phyloP scores from a whole-genome alignment of 2,113 vertebrate species.

The Mesembrinibis cayennensis region DNA sequence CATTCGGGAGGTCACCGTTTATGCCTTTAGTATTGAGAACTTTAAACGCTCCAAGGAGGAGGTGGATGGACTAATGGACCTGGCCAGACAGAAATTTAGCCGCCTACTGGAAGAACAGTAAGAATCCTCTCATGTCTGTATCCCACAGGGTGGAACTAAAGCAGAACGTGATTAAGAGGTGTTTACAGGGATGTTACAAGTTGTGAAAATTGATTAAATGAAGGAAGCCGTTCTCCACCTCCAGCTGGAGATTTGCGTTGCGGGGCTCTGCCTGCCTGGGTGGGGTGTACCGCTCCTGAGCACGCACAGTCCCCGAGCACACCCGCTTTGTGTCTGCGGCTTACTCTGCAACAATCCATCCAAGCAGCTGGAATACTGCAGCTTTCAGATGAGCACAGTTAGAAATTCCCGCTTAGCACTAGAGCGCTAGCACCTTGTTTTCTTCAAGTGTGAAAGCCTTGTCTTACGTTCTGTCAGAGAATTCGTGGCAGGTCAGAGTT shows the following conservation, averaged over 20 bases:
- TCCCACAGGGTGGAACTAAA: neutral
- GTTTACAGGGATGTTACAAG: neutral
- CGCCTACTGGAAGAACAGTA: constrained; percentile 92
- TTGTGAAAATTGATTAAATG: neutral
- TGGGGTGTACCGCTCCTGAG: neutral
- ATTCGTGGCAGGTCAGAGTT: neutral
- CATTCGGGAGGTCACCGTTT: constrained; percentile 94
- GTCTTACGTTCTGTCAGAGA: neutral
- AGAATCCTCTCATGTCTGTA: constrained; percentile 24
- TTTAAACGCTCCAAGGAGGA: constrained; percentile 95
- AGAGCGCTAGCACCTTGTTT: neutral
- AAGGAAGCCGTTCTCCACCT: neutral
- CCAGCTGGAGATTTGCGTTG: neutral
- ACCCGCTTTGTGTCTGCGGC: neutral
- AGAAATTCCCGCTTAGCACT: neutral
- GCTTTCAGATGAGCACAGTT: neutral
- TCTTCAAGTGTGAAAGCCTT: neutral
- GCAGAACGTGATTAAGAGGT: neutral
- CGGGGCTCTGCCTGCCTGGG: neutral
- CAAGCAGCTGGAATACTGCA: neutral
- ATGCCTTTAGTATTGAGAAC: constrained; percentile 98
- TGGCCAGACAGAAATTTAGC: constrained; percentile 92
- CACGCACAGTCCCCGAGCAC: fast-evolving
- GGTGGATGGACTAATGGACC: constrained; percentile 94
- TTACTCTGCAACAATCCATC: neutral